These are phyloP conservation scores for Neofelis nebulosa DNA, from an alignment of 2,113 vertebrate species.

Conservation along the genomic window DNA sequence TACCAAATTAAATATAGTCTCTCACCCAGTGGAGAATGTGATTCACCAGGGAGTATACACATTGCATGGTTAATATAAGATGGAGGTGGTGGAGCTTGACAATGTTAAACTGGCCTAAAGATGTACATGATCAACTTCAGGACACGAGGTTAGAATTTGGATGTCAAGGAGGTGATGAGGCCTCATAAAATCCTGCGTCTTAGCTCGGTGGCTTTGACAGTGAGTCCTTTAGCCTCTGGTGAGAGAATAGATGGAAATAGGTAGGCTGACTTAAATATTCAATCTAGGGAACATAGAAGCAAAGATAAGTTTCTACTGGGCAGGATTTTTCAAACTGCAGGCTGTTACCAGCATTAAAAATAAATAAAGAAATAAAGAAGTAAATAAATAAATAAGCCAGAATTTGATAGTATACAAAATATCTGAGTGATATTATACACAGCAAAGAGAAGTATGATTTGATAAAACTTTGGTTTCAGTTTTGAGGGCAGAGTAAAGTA, in stretches of 20 bases:
- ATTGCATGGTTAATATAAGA: background rate
- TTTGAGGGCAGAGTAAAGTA: background rate
- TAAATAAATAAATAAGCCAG: background rate
- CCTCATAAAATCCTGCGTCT: background rate
- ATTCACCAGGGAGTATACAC: background rate
- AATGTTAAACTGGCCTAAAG: background rate
- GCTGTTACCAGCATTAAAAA: background rate
- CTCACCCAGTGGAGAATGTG: background rate
- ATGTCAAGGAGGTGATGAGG: background rate
- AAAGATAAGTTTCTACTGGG: background rate
- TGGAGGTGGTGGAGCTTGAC: fast-evolving
- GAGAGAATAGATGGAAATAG: background rate
- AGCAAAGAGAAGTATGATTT: background rate
- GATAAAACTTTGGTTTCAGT: background rate
- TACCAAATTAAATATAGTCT: background rate
- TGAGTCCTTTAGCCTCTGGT: background rate
- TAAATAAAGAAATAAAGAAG: background rate
- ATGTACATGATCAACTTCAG: background rate
- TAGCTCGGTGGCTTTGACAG: background rate
- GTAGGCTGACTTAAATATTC: background rate
- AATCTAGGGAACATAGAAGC: background rate
- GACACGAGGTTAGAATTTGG: background rate
- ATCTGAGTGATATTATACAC: background rate
- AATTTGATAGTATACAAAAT: background rate
- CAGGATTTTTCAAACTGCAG: background rate